Conservation (phyloP, 2,797 vertebrate species). For the Coregonus sp. region DNA sequence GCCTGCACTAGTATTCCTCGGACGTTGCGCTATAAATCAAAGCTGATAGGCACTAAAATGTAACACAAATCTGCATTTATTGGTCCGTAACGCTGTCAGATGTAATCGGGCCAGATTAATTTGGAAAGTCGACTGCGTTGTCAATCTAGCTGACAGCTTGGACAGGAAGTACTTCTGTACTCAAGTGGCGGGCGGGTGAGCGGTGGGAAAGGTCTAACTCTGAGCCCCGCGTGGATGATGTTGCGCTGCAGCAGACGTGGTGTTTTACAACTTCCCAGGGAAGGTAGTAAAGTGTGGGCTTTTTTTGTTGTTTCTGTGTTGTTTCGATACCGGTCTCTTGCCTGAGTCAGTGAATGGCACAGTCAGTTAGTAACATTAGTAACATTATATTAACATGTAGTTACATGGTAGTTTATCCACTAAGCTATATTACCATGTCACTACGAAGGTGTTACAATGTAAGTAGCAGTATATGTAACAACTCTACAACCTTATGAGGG, state of each 20-base stretch:
- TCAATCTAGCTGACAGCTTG: constrained; percentile 59
- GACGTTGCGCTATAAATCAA: constrained; percentile 59
- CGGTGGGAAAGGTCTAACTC: neutral
- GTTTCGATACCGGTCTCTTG: too few relatives aligned
- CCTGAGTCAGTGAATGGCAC: too few relatives aligned
- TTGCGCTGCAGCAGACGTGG: neutral
- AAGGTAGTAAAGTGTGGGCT: neutral
- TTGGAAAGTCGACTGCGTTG: constrained; percentile 54
- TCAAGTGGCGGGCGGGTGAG: neutral
- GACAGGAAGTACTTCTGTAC: constrained; percentile 20
- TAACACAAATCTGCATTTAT: constrained; percentile 66
- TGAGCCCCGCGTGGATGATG: neutral
- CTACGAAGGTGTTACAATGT: too few relatives aligned
- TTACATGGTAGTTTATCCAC: neutral
- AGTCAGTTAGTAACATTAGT: neutral
- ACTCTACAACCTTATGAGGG: too few relatives aligned
- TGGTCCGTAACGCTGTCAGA: constrained; percentile 50
- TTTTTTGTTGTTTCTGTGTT: neutral
- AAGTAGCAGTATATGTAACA: too few relatives aligned
- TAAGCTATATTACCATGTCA: too few relatives aligned
- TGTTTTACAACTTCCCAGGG: neutral
- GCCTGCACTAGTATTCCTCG: constrained; percentile 37
- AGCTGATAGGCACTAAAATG: constrained; percentile 54
- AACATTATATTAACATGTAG: neutral
- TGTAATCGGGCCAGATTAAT: constrained; percentile 48